Conservation (phyloP, 2,888 invertebrate genomes). For the Nomada lathburiana region DNA sequence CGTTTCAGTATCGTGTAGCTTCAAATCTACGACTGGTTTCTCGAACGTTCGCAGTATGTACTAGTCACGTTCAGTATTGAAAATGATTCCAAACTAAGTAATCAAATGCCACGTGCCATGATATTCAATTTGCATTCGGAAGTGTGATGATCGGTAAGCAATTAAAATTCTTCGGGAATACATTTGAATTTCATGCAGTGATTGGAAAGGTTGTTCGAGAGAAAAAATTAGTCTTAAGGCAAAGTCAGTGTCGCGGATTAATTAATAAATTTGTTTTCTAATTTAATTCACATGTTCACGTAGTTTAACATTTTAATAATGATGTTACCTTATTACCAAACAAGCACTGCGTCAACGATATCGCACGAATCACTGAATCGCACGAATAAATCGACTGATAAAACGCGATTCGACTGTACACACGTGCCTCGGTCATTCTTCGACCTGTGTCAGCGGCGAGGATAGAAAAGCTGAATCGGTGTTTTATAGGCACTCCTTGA, state of each 20-base stretch:
- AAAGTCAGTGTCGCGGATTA: too few species aligned
- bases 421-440: not conserved
- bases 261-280: not conserved
- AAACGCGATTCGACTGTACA: not conserved
- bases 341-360: not conserved
- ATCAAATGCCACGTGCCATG: not conserved
- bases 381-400: not conserved
- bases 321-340: not conserved
- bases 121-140: not conserved
- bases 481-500: slow-evolving; percentile 73
- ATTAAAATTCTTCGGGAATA: not conserved
- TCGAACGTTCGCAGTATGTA: not conserved
- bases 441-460: slow-evolving; percentile 9
- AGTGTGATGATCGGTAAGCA: not conserved
- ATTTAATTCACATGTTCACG: not conserved
- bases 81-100: too few species aligned
- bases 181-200: not conserved
- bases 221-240: too few species aligned
- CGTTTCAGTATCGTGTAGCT: not conserved
- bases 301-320: not conserved
- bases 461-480: slow-evolving; percentile 59
- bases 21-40: not conserved
- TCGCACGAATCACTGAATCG: slow-evolving; percentile 2
- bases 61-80: not conserved
- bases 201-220: too few species aligned